Conservation (phyloP, 2,113 vertebrate genomes). For the Noctilio leporinus region DNA sequence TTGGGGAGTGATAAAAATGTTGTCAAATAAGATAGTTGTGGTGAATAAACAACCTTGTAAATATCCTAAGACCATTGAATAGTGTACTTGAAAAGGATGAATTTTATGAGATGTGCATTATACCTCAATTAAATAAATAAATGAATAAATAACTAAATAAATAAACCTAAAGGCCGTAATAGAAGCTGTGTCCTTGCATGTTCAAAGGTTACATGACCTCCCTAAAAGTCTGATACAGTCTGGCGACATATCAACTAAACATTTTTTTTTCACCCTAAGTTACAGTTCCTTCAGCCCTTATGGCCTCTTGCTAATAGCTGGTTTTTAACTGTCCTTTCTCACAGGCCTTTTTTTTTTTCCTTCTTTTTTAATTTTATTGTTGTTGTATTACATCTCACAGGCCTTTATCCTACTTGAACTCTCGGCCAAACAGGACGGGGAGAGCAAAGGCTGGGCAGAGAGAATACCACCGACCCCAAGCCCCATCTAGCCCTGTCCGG, state of each 20-base stretch:
- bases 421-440: not conserved
- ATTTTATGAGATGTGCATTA: not conserved
- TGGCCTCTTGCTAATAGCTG: not conserved
- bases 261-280: not conserved
- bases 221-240: not conserved
- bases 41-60: not conserved
- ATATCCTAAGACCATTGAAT: not conserved
- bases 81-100: not conserved
- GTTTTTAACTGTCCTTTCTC: not conserved
- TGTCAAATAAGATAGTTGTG: not conserved
- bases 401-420: not conserved
- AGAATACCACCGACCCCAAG: fast-evolving
- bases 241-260: not conserved
- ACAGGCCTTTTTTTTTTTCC: constrained; percentile 33
- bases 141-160: too few relatives aligned
- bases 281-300: not conserved
- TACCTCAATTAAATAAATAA: not conserved
- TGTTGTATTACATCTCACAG: too few relatives aligned
- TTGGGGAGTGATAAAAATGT: not conserved
- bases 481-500: not conserved
- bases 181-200: not conserved
- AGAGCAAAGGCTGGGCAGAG: not conserved
- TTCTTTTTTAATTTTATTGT: too few relatives aligned
- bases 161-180: not conserved
- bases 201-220: not conserved